phyloP scores from a whole-genome alignment of 1,140 invertebrate genomes.

The Notospermus geniculatus region DNA sequence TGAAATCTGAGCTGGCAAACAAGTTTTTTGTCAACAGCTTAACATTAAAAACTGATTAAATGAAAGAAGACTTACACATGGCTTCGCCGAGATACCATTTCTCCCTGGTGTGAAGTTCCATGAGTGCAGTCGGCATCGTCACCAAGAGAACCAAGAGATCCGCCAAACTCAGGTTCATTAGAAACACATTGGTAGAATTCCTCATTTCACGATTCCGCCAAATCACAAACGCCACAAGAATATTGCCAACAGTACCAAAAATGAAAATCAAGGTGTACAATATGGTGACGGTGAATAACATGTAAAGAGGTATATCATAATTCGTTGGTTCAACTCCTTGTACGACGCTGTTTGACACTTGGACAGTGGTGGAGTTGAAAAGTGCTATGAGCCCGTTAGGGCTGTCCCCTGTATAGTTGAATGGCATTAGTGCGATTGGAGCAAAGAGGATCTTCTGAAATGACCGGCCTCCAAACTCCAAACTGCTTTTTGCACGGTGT shows the following conservation, averaged over 20 bases:
- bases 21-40: too few relatives aligned
- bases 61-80: conserved; percentile 78
- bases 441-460: too few relatives aligned
- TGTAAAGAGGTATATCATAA: not conserved
- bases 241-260: conserved; percentile 35
- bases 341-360: too few relatives aligned
- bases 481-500: too few relatives aligned
- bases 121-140: conserved; percentile 84
- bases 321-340: too few relatives aligned
- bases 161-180: conserved; percentile 80
- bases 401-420: too few relatives aligned
- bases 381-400: too few relatives aligned
- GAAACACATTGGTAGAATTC: conserved; percentile 79
- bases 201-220: conserved; percentile 62
- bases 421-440: too few relatives aligned
- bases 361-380: too few relatives aligned
- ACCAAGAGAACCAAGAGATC: conserved; percentile 85
- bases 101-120: conserved; percentile 86
- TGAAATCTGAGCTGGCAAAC: too few relatives aligned
- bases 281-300: conserved; percentile 19
- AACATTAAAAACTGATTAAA: not conserved
- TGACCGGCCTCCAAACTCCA: too few relatives aligned
- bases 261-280: conserved; percentile 34
- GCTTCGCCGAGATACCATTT: conserved; percentile 84
- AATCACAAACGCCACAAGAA: conserved; percentile 32